These are phyloP conservation scores for Cosmia pyralina DNA, from an alignment of 2,888 invertebrate genomes.

Conservation along the genomic window DNA sequence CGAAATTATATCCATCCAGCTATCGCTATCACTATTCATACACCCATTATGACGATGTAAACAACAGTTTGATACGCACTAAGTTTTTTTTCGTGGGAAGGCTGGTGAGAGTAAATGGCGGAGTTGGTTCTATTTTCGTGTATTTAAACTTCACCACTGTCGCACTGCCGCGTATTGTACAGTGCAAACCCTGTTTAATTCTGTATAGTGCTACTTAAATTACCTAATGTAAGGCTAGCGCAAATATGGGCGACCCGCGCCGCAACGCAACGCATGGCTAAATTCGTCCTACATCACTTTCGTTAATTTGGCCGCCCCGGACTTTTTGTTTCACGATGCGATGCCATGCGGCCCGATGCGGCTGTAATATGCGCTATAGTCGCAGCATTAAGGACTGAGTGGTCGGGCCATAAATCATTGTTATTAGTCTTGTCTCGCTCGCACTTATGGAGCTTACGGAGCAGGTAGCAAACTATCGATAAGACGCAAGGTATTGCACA, in stretches of 20 bases:
- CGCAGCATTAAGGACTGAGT: too few species aligned
- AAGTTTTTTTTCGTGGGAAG: constrained; percentile 27
- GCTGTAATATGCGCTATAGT: not conserved
- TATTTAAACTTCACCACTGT: constrained; percentile 1
- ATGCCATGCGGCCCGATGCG: not conserved
- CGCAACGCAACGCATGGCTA: not conserved
- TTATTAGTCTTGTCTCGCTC: too few species aligned
- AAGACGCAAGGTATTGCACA: too few species aligned
- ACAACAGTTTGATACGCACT: constrained; percentile 22
- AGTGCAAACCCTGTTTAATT: constrained; percentile 5
- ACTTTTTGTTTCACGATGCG: not conserved
- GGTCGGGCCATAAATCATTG: too few species aligned
- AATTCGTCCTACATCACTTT: not conserved
- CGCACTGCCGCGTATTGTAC: constrained; percentile 37
- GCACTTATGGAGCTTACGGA: too few species aligned
- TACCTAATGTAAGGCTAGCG: constrained; percentile 10
- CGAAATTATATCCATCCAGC: constrained; percentile 7
- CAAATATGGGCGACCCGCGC: not conserved
- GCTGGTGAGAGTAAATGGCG: constrained; percentile 9
- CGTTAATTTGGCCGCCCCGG: not conserved
- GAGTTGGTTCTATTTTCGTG: constrained; percentile 23
- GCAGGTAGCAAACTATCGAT: too few species aligned
- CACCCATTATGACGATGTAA: constrained; percentile 36
- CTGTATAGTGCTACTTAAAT: constrained; percentile 1
- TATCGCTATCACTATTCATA: constrained; percentile 36